A percentile compares a stretch with the other conserved stretches of the same genome.
These are phyloP conservation scores for Periphyllus acericola DNA, from an alignment of 2,888 invertebrate species.

Conservation along the genomic window DNA sequence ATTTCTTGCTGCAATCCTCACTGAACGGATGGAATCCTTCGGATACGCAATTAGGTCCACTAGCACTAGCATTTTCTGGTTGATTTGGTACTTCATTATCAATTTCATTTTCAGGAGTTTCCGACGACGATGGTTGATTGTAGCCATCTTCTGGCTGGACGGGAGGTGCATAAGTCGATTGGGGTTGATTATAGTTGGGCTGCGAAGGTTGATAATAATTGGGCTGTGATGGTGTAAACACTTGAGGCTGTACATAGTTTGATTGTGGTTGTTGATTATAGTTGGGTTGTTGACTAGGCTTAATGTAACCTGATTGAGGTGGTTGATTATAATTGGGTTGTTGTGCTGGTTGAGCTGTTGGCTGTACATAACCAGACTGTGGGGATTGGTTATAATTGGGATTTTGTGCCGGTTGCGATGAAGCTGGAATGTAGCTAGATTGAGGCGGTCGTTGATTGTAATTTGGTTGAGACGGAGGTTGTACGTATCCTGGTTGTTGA, in stretches of 20 bases:
- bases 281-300: constrained; percentile 59
- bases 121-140: constrained; percentile 44
- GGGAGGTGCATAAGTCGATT: constrained; percentile 39
- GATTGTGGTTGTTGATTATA: constrained; percentile 56
- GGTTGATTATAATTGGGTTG: constrained; percentile 35
- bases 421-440: constrained; percentile 12
- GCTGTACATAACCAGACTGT: constrained; percentile 20
- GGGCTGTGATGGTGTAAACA: constrained; percentile 36
- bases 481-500: constrained; percentile 35
- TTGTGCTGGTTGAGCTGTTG: constrained; percentile 26
- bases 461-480: constrained; percentile 26
- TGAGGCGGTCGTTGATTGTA: constrained; percentile 44
- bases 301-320: constrained; percentile 34
- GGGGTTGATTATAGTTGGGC: constrained; percentile 13
- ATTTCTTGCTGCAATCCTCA: constrained; percentile 65
- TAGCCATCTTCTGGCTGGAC: constrained; percentile 54
- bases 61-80: constrained; percentile 40
- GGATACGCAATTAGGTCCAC: constrained; percentile 63
- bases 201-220: constrained; percentile 51
- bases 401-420: constrained; percentile 27
- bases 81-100: constrained; percentile 63
- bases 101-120: constrained; percentile 32
- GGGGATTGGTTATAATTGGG: constrained; percentile 48
- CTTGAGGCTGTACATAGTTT: constrained; percentile 2
- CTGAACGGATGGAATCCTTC: constrained; percentile 66